Conservation (phyloP, 1,140 invertebrate species). For the Lamellibrachia luymesi region DNA sequence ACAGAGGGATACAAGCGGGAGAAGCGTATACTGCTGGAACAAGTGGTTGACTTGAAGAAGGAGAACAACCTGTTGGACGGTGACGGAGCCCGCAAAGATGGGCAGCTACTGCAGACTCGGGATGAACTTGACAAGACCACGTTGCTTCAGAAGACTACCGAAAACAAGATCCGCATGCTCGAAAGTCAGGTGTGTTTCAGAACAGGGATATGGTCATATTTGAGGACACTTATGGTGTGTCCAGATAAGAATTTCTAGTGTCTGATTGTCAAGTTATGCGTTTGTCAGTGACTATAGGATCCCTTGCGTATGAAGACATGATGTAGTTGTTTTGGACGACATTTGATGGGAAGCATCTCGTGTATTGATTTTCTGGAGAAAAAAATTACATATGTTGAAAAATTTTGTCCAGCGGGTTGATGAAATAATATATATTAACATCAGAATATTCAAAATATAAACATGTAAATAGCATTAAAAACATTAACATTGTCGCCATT, state of each 20-base stretch:
- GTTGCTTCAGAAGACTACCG: slow-evolving; percentile 45
- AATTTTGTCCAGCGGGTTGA: too few species aligned
- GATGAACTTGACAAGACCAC: slow-evolving; percentile 46
- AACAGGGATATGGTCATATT: background rate
- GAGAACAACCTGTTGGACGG: slow-evolving; percentile 42
- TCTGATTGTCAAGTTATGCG: background rate
- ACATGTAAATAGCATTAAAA: too few species aligned
- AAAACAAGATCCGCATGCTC: slow-evolving; percentile 45
- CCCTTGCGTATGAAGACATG: too few species aligned
- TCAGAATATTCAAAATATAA: too few species aligned
- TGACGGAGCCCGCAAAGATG: slow-evolving; percentile 41
- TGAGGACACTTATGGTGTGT: background rate
- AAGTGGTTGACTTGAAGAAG: slow-evolving; percentile 52
- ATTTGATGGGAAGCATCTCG: too few species aligned
- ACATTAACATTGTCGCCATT: too few species aligned
- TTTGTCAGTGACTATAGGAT: background rate
- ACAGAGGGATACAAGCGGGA: slow-evolving; percentile 40
- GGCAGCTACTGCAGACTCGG: slow-evolving; percentile 41
- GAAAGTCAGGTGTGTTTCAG: slow-evolving; percentile 44
- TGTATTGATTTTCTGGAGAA: too few species aligned
- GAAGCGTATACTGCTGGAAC: slow-evolving; percentile 50
- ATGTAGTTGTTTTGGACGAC: too few species aligned
- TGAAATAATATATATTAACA: too few species aligned
- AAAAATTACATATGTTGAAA: too few species aligned
- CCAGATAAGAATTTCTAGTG: background rate